These are phyloP conservation scores for Pachliopta kotzebuea DNA, from an alignment of 2,888 invertebrate species.

Conservation along the genomic window DNA sequence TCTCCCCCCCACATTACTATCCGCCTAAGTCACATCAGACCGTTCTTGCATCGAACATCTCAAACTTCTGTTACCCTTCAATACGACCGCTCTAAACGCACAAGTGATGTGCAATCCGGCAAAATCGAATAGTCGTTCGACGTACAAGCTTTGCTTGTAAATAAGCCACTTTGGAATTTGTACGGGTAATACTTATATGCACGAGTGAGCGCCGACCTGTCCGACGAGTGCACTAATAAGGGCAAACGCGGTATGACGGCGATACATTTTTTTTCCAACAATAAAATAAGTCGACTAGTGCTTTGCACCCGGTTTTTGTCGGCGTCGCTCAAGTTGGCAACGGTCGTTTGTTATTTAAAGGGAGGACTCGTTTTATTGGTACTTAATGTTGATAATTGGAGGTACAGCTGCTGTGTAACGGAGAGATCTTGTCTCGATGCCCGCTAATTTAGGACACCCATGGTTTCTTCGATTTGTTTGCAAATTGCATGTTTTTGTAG, in stretches of 20 bases:
- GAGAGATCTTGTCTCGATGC: constrained; percentile 6
- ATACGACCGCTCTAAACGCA: constrained; percentile 12
- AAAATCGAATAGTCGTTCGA: constrained; percentile 30
- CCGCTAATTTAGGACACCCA: too few species aligned
- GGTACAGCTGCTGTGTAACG: constrained; percentile 17
- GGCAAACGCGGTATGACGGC: constrained; percentile 62
- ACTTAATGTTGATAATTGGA: constrained; percentile 7
- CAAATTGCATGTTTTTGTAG: too few species aligned
- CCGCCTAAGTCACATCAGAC: constrained; percentile 35
- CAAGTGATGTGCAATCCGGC: constrained; percentile 31
- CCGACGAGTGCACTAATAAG: constrained; percentile 58
- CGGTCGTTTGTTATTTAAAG: constrained; percentile 28
- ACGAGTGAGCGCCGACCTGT: constrained; percentile 48
- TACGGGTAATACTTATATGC: constrained; percentile 41
- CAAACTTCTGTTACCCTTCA: constrained; percentile 14
- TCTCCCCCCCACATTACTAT: constrained; percentile 35
- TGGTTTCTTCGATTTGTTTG: too few species aligned
- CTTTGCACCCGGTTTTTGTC: constrained; percentile 57
- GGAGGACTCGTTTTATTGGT: constrained; percentile 19
- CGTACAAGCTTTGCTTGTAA: constrained; percentile 5
- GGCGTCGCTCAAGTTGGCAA: constrained; percentile 34
- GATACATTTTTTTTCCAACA: constrained; percentile 50
- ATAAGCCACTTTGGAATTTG: constrained; percentile 29
- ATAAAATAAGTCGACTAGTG: constrained; percentile 51
- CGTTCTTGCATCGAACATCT: constrained; percentile 5